phyloP scores from a whole-genome alignment of 1,140 invertebrate genomes.

The Drosophila nebulosa region DNA sequence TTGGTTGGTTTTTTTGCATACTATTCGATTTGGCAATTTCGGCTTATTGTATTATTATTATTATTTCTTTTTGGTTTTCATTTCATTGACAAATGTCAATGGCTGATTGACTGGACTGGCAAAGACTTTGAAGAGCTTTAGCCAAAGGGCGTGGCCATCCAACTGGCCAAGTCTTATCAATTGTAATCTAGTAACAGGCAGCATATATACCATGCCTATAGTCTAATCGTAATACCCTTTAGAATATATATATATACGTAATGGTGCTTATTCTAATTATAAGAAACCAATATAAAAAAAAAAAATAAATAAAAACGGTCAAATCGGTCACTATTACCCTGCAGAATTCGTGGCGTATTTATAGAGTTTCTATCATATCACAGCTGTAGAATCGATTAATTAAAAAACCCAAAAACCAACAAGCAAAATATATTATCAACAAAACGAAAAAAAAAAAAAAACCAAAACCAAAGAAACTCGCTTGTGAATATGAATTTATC shows the following conservation, averaged over 20 bases:
- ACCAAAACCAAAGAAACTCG: not conserved
- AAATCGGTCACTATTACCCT: not conserved
- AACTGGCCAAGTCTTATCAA: not conserved
- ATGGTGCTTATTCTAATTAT: not conserved
- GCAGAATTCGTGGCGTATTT: not conserved
- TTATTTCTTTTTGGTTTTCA: not conserved
- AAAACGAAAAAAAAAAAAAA: not conserved
- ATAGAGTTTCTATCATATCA: slow-evolving; percentile 16
- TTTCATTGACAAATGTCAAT: slow-evolving; percentile 28
- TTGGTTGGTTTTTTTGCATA: not conserved
- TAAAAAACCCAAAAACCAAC: slow-evolving; percentile 15
- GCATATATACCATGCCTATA: not conserved
- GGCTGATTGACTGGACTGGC: slow-evolving; percentile 44
- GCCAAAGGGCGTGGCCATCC: not conserved
- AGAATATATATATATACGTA: too few species aligned
- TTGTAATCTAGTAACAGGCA: not conserved
- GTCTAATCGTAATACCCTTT: not conserved
- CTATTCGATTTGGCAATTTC: not conserved
- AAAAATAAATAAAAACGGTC: not conserved
- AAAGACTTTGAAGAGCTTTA: slow-evolving; percentile 20
- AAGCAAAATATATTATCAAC: not conserved
- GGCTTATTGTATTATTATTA: not conserved
- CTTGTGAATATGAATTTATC: not conserved
- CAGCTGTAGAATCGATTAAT: slow-evolving; percentile 23
- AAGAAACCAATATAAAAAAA: not conserved